phyloP scores from a whole-genome alignment of 2,113 vertebrate species.

The Syngnathus floridae region DNA sequence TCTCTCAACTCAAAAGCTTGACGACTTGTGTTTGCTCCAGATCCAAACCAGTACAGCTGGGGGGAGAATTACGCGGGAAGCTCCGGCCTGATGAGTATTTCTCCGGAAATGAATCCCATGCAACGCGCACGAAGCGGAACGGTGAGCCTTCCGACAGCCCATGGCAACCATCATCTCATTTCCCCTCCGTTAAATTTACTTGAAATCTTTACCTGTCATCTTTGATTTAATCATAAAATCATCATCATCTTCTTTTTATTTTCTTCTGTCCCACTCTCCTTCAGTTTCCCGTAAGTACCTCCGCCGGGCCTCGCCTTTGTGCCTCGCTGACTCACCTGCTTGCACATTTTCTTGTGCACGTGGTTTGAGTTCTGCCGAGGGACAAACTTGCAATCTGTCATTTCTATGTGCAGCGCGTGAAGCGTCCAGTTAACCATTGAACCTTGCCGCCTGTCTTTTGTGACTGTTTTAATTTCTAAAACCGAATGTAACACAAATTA shows the following conservation, averaged over 20 bases:
- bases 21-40: constrained; percentile 50
- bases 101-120: constrained; percentile 85
- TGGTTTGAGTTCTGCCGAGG: not conserved
- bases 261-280: constrained; percentile 49
- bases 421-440: not conserved
- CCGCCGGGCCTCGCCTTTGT: constrained; percentile 15
- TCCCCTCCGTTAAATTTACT: not conserved
- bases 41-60: constrained; percentile 98
- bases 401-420: not conserved
- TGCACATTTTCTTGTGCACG: not conserved
- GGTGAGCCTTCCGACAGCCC: constrained; percentile 70
- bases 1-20: not conserved
- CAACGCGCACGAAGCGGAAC: constrained; percentile 90
- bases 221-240: constrained; percentile 1
- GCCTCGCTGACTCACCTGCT: constrained; percentile 11
- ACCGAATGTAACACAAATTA: not conserved
- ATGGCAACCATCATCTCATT: not conserved
- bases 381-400: not conserved
- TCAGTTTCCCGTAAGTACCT: constrained; percentile 74
- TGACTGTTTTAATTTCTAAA: not conserved
- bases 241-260: constrained; percentile 35
- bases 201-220: not conserved
- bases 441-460: not conserved
- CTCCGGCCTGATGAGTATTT: constrained; percentile 92
- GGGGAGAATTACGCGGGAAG: constrained; percentile 96